Conservation (phyloP, 92 coral and sea anemone genomes). For the Metridium senile region DNA sequence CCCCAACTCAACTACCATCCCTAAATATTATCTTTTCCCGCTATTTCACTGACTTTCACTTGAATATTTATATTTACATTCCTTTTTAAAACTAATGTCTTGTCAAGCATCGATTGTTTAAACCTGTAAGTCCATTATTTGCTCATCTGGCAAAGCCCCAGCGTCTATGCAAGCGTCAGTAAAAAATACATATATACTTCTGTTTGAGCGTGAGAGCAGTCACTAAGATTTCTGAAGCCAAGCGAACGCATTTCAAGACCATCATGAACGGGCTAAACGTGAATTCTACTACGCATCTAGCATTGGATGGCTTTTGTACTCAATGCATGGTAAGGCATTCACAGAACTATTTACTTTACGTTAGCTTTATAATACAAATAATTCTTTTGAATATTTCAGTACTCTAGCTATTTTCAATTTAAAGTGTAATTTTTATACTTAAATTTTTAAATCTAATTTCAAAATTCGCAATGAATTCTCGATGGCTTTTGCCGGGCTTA, state of each 20-base stretch:
- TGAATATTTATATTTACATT: neutral
- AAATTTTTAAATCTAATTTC: no score
- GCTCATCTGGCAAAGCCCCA: neutral
- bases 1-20: no score
- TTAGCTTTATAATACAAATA: no score
- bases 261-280: neutral
- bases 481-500: conserved; percentile 32
- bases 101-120: neutral
- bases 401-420: no score
- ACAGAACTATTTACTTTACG: neutral
- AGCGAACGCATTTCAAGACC: no score
- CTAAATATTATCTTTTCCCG: neutral
- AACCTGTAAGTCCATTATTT: neutral
- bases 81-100: neutral
- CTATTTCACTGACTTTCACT: neutral
- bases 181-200: no score
- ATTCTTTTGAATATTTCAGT: no score
- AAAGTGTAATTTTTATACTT: no score
- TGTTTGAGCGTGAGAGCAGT: no score
- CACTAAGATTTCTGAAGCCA: no score
- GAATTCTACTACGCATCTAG: conserved; percentile 4
- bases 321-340: conserved; percentile 30
- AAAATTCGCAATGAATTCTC: no score
- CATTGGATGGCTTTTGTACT: conserved; percentile 24
- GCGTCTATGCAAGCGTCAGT: conserved; percentile 11